phyloP scores from a whole-genome alignment of 1,140 invertebrate species.

The Lutraria rhynchaena region DNA sequence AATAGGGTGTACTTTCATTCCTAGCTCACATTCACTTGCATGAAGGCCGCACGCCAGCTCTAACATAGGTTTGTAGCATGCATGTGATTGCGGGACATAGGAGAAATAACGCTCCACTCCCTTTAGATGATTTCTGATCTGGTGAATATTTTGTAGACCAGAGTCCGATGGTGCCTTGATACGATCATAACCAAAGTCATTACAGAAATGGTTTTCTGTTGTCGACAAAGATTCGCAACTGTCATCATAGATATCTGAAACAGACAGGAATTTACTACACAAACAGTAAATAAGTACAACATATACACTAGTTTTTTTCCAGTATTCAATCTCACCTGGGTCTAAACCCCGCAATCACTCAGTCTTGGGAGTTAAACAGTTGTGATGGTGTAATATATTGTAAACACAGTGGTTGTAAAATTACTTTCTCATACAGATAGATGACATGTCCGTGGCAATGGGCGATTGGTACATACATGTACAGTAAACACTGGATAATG shows the following conservation, averaged over 20 bases:
- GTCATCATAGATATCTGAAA: constrained; percentile 6
- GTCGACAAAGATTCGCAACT: not conserved
- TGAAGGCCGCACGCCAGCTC: constrained; percentile 34
- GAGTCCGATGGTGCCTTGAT: constrained; percentile 2
- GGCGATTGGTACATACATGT: too few relatives aligned
- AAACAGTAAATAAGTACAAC: too few relatives aligned
- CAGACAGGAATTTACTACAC: too few relatives aligned
- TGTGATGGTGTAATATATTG: too few relatives aligned
- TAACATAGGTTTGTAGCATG: not conserved
- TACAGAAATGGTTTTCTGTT: not conserved
- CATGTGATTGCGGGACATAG: not conserved
- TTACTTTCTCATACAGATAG: too few relatives aligned
- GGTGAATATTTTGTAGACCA: constrained; percentile 3
- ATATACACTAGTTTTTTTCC: too few relatives aligned
- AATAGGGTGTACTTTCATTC: not conserved
- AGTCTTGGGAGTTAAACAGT: too few relatives aligned
- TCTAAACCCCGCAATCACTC: too few relatives aligned
- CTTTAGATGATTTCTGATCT: not conserved
- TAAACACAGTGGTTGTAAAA: too few relatives aligned
- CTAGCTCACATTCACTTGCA: not conserved
- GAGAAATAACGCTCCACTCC: not conserved
- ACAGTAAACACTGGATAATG: too few relatives aligned
- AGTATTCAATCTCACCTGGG: too few relatives aligned
- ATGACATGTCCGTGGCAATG: too few relatives aligned
- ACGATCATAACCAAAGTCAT: not conserved